These are phyloP conservation scores for Leucopsar rothschildi DNA, from an alignment of 2,113 vertebrate genomes.

Conservation along the genomic window DNA sequence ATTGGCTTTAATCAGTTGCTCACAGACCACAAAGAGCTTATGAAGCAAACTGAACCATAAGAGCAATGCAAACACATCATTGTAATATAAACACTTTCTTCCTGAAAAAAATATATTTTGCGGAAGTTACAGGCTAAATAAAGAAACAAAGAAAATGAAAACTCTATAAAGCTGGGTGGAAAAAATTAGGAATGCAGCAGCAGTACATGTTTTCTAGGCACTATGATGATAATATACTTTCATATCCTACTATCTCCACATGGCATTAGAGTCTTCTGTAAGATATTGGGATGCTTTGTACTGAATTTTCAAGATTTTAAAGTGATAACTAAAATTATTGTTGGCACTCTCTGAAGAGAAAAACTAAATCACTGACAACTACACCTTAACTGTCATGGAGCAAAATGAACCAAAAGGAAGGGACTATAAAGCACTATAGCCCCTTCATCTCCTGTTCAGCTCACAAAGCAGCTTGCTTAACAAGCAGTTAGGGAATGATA, in stretches of 20 bases:
- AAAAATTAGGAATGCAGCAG: background rate
- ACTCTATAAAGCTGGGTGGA: background rate
- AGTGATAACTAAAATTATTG: background rate
- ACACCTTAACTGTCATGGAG: background rate
- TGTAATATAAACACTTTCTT: background rate
- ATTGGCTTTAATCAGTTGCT: background rate
- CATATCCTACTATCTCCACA: background rate
- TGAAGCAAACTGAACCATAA: background rate
- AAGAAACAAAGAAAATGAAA: background rate
- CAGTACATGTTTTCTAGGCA: background rate
- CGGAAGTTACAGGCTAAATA: background rate
- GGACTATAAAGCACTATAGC: background rate
- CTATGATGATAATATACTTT: background rate
- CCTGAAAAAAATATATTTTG: background rate
- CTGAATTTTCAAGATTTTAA: background rate
- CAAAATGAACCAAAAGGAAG: background rate
- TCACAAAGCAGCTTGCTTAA: background rate
- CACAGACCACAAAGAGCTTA: background rate
- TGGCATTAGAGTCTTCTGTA: background rate
- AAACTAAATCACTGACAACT: background rate
- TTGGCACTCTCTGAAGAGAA: background rate
- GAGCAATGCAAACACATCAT: background rate
- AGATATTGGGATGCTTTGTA: background rate
- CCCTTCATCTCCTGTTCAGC: background rate
- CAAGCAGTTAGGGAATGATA: background rate